These are phyloP conservation scores for Discoglossus pictus DNA, from an alignment of 2,797 vertebrate species.

Conservation along the genomic window DNA sequence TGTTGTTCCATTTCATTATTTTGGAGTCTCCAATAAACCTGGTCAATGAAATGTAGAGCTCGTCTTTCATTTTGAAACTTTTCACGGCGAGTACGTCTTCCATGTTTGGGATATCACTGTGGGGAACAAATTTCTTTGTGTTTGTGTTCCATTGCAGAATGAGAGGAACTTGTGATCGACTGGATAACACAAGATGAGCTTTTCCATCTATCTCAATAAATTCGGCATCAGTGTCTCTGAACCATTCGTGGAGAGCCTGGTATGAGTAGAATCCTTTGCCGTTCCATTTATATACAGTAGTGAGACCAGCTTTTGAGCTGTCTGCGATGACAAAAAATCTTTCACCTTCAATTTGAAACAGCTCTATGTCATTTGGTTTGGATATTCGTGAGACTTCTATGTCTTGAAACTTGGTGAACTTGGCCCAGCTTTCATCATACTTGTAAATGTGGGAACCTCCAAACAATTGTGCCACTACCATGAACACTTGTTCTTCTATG, in stretches of 20 bases:
- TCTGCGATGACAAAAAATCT: constrained; percentile 95
- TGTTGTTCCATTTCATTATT: constrained; percentile 88
- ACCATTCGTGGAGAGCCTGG: constrained; percentile 96
- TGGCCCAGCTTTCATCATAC: constrained; percentile 94
- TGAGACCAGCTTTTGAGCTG: constrained; percentile 96
- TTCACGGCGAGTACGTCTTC: constrained; percentile 95
- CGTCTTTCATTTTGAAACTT: constrained; percentile 86
- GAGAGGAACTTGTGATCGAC: constrained; percentile 93
- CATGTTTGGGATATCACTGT: constrained; percentile 93
- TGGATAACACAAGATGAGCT: constrained; percentile 89
- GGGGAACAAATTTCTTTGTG: constrained; percentile 86
- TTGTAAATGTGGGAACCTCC: constrained; percentile 97
- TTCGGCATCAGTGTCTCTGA: constrained; percentile 94
- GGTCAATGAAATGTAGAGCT: constrained; percentile 90
- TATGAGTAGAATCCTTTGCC: constrained; percentile 96
- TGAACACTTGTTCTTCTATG: constrained; percentile 90
- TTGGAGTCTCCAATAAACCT: constrained; percentile 97
- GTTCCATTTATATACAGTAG: constrained; percentile 97
- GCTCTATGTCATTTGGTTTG: constrained; percentile 96
- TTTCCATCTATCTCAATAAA: constrained; percentile 91
- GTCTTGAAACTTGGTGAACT: constrained; percentile 97
- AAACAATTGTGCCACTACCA: constrained; percentile 97
- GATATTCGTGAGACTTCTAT: constrained; percentile 95
- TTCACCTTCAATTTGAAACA: constrained; percentile 89
- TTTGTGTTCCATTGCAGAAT: constrained; percentile 94